Evolutionary conservation across 1,140 invertebrate species (phyloP).

Genomic region (Apis florea): DNA sequence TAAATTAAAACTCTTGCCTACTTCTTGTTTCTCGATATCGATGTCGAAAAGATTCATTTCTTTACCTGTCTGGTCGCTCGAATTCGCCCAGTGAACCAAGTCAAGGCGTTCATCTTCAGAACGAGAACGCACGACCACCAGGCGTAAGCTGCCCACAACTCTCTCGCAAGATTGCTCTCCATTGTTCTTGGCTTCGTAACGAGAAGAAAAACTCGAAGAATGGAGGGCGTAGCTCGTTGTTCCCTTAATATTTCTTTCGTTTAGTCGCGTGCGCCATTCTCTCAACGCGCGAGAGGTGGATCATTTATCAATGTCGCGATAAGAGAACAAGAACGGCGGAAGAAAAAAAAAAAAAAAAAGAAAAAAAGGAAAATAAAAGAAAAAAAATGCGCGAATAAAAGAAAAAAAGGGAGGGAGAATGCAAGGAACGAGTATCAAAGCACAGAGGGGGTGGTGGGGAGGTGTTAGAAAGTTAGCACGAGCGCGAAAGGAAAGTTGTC

Average conservation of each 20-base stretch:
- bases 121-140: conserved; percentile 69
- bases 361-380: background rate
- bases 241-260: background rate
- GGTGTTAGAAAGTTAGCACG: background rate
- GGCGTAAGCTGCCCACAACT: conserved; percentile 63
- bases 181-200: conserved; percentile 25
- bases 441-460: no score
- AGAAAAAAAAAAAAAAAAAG: background rate
- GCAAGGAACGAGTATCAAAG: background rate
- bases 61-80: conserved; percentile 69
- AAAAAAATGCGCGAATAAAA: no score
- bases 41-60: background rate
- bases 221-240: background rate
- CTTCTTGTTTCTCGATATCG: no score
- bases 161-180: conserved; percentile 15
- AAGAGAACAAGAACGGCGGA: background rate
- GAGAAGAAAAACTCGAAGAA: conserved; percentile 2
- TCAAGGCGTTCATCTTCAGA: conserved; percentile 67
- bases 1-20: no score
- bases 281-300: background rate
- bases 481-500: background rate
- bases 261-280: background rate
- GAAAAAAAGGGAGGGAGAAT: background rate
- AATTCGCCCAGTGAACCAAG: conserved; percentile 70
- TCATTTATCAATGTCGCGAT: conserved; percentile 21